Percentiles rank a stretch among this genome's conserved stretches.
Conservation (phyloP, 2,113 vertebrate genomes). For the Anarrhichthys ocellatus region DNA sequence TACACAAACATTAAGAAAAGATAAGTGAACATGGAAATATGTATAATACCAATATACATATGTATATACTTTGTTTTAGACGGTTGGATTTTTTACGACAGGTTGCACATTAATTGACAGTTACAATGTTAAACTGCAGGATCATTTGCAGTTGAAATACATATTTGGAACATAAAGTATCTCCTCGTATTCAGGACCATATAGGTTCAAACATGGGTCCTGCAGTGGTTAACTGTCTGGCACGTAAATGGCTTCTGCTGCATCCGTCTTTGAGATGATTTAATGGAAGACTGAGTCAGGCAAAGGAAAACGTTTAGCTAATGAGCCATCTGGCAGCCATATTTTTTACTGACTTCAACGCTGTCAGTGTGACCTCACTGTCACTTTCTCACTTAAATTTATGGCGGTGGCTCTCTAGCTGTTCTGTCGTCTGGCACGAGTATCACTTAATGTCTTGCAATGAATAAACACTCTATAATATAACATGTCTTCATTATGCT, state of each 20-base stretch:
- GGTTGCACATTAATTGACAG: background rate
- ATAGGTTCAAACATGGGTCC: background rate
- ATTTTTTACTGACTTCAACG: slow-evolving; percentile 17
- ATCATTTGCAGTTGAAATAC: background rate
- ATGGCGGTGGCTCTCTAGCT: background rate
- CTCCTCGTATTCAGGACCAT: background rate
- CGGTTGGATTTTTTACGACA: background rate
- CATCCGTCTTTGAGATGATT: slow-evolving; percentile 35
- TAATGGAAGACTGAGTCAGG: slow-evolving; percentile 28
- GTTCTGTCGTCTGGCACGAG: background rate
- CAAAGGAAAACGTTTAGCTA: slow-evolving; percentile 40
- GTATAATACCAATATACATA: background rate
- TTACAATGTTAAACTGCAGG: background rate
- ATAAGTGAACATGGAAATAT: background rate
- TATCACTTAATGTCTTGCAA: slow-evolving; percentile 3
- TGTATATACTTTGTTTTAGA: background rate
- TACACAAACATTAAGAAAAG: background rate
- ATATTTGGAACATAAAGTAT: background rate
- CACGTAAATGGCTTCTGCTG: background rate
- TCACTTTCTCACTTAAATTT: slow-evolving; percentile 8
- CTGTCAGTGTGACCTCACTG: slow-evolving; percentile 21
- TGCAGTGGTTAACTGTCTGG: background rate
- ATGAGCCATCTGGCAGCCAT: slow-evolving; percentile 36
- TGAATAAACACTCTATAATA: background rate
- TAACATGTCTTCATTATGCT: background rate